Evolutionary conservation across 2,113 vertebrate species (phyloP), one percentile per base, ranked within the genome.

Genomic region (Notechis scutatus): DNA sequence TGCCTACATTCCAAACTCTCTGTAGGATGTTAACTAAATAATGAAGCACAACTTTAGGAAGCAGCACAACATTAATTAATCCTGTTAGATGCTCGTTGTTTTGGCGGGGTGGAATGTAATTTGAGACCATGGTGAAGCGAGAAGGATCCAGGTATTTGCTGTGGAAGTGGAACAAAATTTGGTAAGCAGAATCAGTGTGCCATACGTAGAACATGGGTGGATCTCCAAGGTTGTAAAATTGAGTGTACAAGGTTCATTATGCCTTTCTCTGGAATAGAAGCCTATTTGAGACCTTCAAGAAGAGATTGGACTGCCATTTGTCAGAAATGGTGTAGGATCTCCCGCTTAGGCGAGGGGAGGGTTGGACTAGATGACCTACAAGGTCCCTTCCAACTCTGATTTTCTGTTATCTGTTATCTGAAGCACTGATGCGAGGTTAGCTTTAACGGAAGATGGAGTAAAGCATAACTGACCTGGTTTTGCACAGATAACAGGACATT

Each of bases 141-240:
- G 45, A 3, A 3, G 15, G 11, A 59, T 29, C 54, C 5, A 8
- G 1, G 3, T 26, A 81, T 24, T 55, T 21, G 55, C 55, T 26
- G 6, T 39, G 56, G 55, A 86, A 86, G 21, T 0, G 5, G 12
- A 86, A 29, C 24, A 10, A 12, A 12, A 6, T 8, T 55, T 54
- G 11, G 14, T 34, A 24, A 9, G 9, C 3, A 1, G 5, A 15
- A 57, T 2, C 2, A 5, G 34, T 1, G 61, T 2, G 23, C 5
- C 61, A 23, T 10, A 42, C 18, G 5, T 24, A 54, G 42, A 7
- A 9, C 74, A 8, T 2, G 11, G 50, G 64, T 69, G 64, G 18
- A 4, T 92, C 87, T 26, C n/a, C 34, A 2, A 14, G 9, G 3
- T 85, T 59, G 5, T 3, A 52, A 11, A 89, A 59, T 18, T 8